Evolutionary conservation across 2,888 invertebrate species (phyloP).

Genomic region (Perizoma flavofasciatum): DNA sequence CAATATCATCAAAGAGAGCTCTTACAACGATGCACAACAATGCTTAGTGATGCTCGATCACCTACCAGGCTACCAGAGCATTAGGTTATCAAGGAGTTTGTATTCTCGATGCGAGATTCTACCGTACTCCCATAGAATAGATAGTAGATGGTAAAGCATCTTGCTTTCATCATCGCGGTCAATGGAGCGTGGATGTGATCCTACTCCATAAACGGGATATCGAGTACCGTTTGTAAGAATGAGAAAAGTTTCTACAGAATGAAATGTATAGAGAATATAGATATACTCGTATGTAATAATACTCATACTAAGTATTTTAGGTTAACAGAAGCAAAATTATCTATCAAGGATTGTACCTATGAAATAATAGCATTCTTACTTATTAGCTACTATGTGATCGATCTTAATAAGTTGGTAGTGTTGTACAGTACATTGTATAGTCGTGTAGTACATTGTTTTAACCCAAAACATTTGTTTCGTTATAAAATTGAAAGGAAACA

Average conservation of each 20-base stretch:
- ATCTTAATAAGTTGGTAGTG: too few species aligned
- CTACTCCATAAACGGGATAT: constrained; percentile 26
- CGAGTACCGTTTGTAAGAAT: constrained; percentile 13
- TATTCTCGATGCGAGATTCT: constrained; percentile 34
- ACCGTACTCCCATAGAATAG: constrained; percentile 33
- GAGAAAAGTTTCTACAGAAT: not conserved
- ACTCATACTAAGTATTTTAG: too few species aligned
- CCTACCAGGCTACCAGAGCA: constrained; percentile 49
- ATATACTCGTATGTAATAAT: too few species aligned
- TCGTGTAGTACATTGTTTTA: not conserved
- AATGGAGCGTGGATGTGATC: constrained; percentile 43
- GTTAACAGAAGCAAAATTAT: too few species aligned
- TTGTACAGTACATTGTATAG: too few species aligned
- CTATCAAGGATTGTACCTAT: too few species aligned
- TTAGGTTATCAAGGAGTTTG: constrained; percentile 50
- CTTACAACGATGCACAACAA: constrained; percentile 7
- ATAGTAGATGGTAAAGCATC: constrained; percentile 31
- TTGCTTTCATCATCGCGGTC: constrained; percentile 45
- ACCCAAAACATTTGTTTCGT: constrained; percentile 3
- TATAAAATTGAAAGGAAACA: constrained; percentile 13
- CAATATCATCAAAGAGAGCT: constrained; percentile 8
- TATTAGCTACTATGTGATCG: too few species aligned
- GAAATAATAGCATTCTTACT: too few species aligned
- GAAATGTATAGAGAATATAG: too few species aligned
- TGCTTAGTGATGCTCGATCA: constrained; percentile 34